These are phyloP conservation scores for Syrphus vitripennis DNA, from an alignment of 2,888 invertebrate species.

Conservation along the genomic window DNA sequence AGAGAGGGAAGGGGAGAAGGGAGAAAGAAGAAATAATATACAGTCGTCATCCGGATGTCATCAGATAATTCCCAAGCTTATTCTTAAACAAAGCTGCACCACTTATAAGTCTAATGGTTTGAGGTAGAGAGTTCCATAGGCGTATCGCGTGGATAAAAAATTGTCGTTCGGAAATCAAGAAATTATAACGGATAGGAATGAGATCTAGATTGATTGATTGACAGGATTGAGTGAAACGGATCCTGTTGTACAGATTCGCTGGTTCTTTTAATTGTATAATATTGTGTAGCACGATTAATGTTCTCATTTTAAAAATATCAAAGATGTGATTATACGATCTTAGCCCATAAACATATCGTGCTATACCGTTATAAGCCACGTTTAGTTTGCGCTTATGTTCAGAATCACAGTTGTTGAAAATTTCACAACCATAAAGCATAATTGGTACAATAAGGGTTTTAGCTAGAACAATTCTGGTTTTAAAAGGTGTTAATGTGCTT, in stretches of 20 bases:
- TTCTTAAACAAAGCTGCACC: too few relatives aligned
- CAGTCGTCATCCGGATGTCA: too few relatives aligned
- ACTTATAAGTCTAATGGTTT: too few relatives aligned
- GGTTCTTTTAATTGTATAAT: background rate
- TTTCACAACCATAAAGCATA: background rate
- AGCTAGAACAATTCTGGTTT: background rate
- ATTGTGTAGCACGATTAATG: background rate
- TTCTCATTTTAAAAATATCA: background rate
- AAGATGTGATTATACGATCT: background rate
- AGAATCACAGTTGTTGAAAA: background rate
- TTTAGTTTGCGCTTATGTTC: background rate
- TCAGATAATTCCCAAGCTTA: too few relatives aligned
- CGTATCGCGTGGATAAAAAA: too few relatives aligned
- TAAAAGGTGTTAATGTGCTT: background rate
- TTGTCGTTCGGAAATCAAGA: background rate
- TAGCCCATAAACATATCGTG: background rate
- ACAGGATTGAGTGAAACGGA: background rate
- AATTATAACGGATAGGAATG: background rate
- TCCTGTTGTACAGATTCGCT: background rate
- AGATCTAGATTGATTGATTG: conserved; percentile 3
- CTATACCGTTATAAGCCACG: background rate
- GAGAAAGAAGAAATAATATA: too few relatives aligned
- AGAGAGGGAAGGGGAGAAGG: too few relatives aligned
- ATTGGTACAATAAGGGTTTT: background rate
- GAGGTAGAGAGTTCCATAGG: too few relatives aligned